Base-by-base conservation (phyloP, 2,888 invertebrate genomes). In the Caenorhabditis japonica region DNA sequence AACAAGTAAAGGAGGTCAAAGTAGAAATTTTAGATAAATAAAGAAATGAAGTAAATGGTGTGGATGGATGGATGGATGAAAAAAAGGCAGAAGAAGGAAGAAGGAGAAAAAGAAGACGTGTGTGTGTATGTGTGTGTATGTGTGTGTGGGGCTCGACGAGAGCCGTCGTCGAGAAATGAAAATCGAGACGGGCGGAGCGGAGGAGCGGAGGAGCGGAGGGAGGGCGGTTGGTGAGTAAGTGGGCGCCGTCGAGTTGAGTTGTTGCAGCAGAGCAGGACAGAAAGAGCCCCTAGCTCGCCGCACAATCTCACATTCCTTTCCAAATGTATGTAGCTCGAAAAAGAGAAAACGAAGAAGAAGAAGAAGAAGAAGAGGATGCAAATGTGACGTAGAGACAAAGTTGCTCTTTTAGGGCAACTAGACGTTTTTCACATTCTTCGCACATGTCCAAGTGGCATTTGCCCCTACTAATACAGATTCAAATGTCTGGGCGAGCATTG, bases 271-370 rank as follows among this genome's bases (percentile, higher is more conserved):
- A 39, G 61, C 47, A 49, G 49, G 58, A 46, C 55, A 34, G 51
- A 36, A 27, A 52, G 53, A 27, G 30, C 59, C 25, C 47, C 34
- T 47, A 34, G 15, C 34, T 25, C 38, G 46, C 47, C 64, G 51
- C 66, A 66, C 47, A 66, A 66, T 66, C 66, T 66, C 66, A 66
- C 66, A 66, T 66, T 66, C 66, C 66, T 66, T 66, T 46, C 49
- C 56, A 52, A 30, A 52, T 52, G 52, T 44, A 61, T 52, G 61
- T 52, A 61, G 52, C 66, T 66, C 43, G 66, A 66, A 66, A 61
- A 60, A 55, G 41, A 49, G 41, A 25, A 27, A 23, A 21, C 19
- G 23, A 43, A 19, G 23, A 21, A 23, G 23, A 21, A 43, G 43
- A 21, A 43, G 43, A n/a, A 43, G 43, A n/a, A 38, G 27, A 39